Evolutionary conservation across 2,113 vertebrate genomes (phyloP).

Genomic region (Sinocyclocheilus anshuiensis): DNA sequence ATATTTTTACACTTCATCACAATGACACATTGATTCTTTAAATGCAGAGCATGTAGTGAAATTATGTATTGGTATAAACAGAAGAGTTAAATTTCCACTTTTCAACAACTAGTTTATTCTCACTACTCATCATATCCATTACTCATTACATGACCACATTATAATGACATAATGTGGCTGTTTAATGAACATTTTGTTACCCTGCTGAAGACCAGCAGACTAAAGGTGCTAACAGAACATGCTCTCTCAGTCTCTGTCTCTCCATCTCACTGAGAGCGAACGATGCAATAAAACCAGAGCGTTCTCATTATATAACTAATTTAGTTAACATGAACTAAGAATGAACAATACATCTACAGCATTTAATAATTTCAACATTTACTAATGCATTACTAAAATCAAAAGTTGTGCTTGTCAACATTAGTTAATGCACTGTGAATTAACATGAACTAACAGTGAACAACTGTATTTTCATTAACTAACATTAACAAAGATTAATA

Average conservation of each 20-base stretch:
- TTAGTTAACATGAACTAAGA: no score
- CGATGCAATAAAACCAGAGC: not conserved
- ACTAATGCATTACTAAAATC: no score
- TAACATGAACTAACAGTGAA: no score
- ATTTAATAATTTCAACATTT: no score
- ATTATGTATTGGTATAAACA: not conserved
- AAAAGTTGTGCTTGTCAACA: no score
- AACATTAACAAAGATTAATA: no score
- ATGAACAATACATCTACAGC: no score
- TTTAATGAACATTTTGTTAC: not conserved
- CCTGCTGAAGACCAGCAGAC: not conserved
- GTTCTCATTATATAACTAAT: not conserved
- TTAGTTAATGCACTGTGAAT: no score
- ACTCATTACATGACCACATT: not conserved
- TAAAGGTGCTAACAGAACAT: not conserved
- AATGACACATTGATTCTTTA: not conserved
- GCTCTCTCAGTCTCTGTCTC: not conserved
- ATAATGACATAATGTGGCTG: not conserved
- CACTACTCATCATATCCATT: constrained; percentile 15
- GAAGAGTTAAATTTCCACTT: not conserved
- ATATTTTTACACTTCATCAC: not conserved
- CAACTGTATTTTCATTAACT: no score
- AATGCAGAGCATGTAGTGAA: not conserved
- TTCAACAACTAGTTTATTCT: not conserved
- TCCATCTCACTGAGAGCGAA: not conserved